Evolutionary conservation across 2,113 vertebrate species (phyloP), one percentile per base, ranked within the genome.

Genomic region (Salvelinus fontinalis): DNA sequence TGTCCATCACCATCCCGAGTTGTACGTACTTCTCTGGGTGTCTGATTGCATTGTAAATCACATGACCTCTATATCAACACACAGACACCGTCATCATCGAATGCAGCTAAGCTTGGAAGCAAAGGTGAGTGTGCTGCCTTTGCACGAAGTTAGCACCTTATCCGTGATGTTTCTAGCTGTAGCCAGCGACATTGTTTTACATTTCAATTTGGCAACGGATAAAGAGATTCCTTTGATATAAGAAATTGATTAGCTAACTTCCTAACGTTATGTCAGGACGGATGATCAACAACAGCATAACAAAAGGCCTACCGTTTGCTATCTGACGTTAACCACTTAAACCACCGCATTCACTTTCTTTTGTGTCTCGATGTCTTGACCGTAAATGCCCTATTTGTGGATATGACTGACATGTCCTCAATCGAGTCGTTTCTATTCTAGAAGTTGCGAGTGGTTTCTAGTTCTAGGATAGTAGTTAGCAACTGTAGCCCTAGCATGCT

Each of bases 41-140:
- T 71, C 62, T 73, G 54, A 20, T 72, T 49, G 26, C 82, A 69
- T 14, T 31, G 29, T 68, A 70, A 71, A 65, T 85, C 90, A 90
- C 84, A 80, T 91, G 90, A 92, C 81, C 67, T 74, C 81, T 83
- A 84, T 85, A 89, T 87, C 79, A 87, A 84, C 87, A 84, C 79
- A 67, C 79, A 51, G 90, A 75, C 90, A 89, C 91, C 88, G 91
- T 86, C 70, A n/a, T 83, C 67, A 2, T 71, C 79, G 78, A 74
- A 71, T 77, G 65, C 85, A 67, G 75, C 65, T 64, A 71, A 78
- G 79, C 81, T 39, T 71, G 65, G 78, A 77, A 81, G 44, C 79
- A 78, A 80, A 91, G 92, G 92, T 93, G 80, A 91, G 24, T 12
- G 20, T 14, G 74, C 49, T 31, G 3, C 24, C 16, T 34, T n/a